Evolutionary conservation across 2,113 vertebrate genomes (phyloP).

Genomic region (Petaurus breviceps): DNA sequence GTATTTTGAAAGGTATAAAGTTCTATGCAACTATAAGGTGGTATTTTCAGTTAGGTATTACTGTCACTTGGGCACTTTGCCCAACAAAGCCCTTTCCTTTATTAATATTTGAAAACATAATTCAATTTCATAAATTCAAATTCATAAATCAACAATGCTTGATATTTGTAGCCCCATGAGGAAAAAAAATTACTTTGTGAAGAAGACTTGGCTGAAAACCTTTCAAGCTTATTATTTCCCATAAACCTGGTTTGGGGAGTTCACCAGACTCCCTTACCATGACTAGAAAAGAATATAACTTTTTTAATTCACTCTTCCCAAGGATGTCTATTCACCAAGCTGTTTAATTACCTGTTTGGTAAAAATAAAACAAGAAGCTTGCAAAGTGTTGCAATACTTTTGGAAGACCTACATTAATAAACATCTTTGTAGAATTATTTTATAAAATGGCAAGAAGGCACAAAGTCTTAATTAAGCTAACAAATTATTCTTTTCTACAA

Average conservation of each 20-base stretch:
- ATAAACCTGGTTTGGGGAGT: conserved; percentile 2
- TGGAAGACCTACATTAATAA: background rate
- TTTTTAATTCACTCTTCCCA: background rate
- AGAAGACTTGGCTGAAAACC: background rate
- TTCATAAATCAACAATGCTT: background rate
- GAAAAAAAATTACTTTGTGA: background rate
- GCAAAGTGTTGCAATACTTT: conserved; percentile 1
- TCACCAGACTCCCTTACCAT: background rate
- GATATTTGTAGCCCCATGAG: conserved; percentile 6
- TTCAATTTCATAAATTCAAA: too few species aligned
- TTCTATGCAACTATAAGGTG: background rate
- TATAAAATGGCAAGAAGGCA: background rate
- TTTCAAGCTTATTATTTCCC: background rate
- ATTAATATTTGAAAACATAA: background rate
- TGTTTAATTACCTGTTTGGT: conserved; percentile 15
- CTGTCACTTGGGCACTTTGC: conserved; percentile 14
- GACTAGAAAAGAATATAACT: conserved; percentile 24
- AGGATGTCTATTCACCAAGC: background rate
- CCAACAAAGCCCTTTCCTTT: conserved; percentile 5
- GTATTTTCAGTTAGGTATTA: background rate
- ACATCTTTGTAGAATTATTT: background rate
- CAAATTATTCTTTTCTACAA: background rate
- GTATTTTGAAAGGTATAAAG: conserved; percentile 27
- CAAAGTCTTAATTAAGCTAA: background rate
- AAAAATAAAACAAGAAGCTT: conserved; percentile 46